Percentiles rank a stretch among this genome's conserved stretches.
phyloP scores from a whole-genome alignment of 2,888 invertebrate genomes.

The Cephus rjabovi region DNA sequence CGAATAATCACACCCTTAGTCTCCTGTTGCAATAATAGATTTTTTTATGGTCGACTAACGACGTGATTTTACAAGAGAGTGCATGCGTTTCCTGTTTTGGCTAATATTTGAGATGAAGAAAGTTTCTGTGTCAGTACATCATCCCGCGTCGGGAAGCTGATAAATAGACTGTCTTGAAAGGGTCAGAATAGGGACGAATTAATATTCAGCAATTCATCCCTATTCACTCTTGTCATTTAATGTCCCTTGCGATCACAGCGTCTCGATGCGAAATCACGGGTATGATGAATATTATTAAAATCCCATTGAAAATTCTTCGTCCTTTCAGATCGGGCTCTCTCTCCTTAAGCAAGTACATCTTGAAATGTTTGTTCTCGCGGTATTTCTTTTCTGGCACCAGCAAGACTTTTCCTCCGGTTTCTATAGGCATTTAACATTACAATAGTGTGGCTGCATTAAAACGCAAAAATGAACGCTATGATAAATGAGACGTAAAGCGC shows the following conservation, averaged over 20 bases:
- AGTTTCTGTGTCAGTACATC: background rate
- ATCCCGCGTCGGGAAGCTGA: background rate
- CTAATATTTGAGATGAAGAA: slow-evolving; percentile 22
- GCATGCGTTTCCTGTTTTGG: slow-evolving; percentile 13
- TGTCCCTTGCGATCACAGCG: background rate
- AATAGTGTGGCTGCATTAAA: background rate
- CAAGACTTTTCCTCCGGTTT: background rate
- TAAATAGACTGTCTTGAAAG: background rate
- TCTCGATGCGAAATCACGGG: background rate
- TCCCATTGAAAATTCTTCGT: background rate
- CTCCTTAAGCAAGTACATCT: background rate
- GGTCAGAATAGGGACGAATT: slow-evolving; percentile 12
- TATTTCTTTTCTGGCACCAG: background rate
- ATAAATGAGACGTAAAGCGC: background rate
- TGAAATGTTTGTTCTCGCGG: background rate
- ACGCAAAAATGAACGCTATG: background rate
- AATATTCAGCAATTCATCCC: slow-evolving; percentile 23
- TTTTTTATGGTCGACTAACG: slow-evolving; percentile 3
- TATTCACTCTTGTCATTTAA: background rate
- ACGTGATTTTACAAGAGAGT: slow-evolving; percentile 15
- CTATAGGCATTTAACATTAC: background rate
- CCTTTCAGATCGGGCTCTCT: background rate
- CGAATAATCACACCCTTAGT: slow-evolving; percentile 3
- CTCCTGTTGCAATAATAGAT: too few species aligned
- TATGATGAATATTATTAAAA: background rate